Evolutionary conservation across 2,113 vertebrate genomes (phyloP), one percentile per base, ranked within the genome.

Genomic region (Neodontobutis hainanensis): DNA sequence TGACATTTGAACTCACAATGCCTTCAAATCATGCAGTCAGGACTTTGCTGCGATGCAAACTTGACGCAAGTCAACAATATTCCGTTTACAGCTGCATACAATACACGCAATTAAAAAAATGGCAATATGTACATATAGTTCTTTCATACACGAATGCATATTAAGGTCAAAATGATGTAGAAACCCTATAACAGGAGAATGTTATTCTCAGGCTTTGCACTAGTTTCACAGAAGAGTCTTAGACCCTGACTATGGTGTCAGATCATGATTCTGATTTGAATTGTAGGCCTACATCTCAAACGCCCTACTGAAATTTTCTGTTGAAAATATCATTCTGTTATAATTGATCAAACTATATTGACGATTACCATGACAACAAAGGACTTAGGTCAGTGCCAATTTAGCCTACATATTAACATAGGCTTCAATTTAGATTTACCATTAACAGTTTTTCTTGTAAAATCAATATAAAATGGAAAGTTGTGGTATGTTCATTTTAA

Each of bases 1-100:
- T 86, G 44, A 73, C 70, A 84, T 78, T 78, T 72, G 16, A 62
- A 67, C 59, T 73, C 64, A 82, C 70, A 81, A 62, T 73, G 53
- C 68, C n/a, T 74, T 43, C 34, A 19, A 53, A 49, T 74, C 82
- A 88, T 82, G 76, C 80, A 80, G 70, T 53, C 40, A 48, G 53
- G n/a, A 52, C 48, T 68, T 45, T 63, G 38, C 59, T 70, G 51
- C 66, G 62, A 59, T 35, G 40, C n/a, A 76, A 72, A 60, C 75
- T 61, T 64, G 59, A 68, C 48, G 69, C 61, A 64, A 36, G 67
- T 57, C 40, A 50, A 58, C 46, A 73, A 61, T 42, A 27, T 76
- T 53, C 48, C 63, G 46, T 65, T 36, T 42, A 8, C 65, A 73
- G 61, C 63, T 78, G 57, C 65, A 70, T 45, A 47, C 71, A 65